Conservation (phyloP, 2,797 vertebrate genomes). For the Babyrousa celebensis region DNA sequence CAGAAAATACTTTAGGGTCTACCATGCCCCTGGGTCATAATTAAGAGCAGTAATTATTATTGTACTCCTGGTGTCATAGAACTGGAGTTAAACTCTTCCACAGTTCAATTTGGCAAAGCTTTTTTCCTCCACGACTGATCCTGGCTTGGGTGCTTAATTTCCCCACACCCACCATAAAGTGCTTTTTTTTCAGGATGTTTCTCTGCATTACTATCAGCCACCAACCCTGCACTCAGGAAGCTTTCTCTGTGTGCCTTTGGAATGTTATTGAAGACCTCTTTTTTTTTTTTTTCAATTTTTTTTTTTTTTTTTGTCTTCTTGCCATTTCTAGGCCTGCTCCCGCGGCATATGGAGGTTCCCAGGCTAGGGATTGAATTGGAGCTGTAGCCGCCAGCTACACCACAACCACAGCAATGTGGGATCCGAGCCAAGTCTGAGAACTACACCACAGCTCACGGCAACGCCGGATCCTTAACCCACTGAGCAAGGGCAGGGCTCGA, state of each 20-base stretch:
- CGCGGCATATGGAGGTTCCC: too few relatives aligned
- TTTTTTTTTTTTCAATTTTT: too few relatives aligned
- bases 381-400: too few relatives aligned
- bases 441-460: too few relatives aligned
- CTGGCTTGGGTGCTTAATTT: background rate
- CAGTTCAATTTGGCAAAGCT: slow-evolving; percentile 54
- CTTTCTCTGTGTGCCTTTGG: background rate
- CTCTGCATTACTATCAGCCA: background rate
- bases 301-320: too few relatives aligned
- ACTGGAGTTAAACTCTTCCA: slow-evolving; percentile 66
- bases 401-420: too few relatives aligned
- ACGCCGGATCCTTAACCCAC: too few relatives aligned
- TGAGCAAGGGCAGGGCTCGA: too few relatives aligned
- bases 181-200: slow-evolving; percentile 8
- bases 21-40: slow-evolving; percentile 75
- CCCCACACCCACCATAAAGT: background rate
- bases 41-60: slow-evolving; percentile 78
- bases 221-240: background rate
- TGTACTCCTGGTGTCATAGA: slow-evolving; percentile 56
- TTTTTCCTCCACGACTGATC: background rate
- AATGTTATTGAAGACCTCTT: background rate
- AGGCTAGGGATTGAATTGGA: too few relatives aligned
- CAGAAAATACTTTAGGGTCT: slow-evolving; percentile 79
- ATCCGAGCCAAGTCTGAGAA: too few relatives aligned
- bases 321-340: too few relatives aligned